These are phyloP conservation scores for Lasius platythorax DNA, from an alignment of 2,888 invertebrate species.

Conservation along the genomic window DNA sequence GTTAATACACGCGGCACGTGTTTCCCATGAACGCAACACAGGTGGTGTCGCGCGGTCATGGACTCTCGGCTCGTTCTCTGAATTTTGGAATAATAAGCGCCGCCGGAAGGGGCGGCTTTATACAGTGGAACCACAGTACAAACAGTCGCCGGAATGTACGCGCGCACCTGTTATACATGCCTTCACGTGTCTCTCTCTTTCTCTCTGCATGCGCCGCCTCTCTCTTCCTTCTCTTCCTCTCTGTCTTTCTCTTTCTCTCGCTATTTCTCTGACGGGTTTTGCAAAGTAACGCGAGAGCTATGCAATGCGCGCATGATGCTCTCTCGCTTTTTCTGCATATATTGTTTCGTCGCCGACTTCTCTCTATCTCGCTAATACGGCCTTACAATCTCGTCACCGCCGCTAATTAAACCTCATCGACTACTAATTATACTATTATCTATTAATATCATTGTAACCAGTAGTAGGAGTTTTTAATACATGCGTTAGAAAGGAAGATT, in stretches of 20 bases:
- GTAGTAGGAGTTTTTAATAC: conserved; percentile 14
- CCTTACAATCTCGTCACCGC: conserved; percentile 36
- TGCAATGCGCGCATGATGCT: conserved; percentile 46
- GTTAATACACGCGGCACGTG: conserved; percentile 66
- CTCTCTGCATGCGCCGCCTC: conserved; percentile 16
- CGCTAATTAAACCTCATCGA: conserved; percentile 62
- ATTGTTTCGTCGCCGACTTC: conserved; percentile 56
- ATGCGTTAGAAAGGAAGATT: background rate
- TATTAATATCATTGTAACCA: conserved; percentile 47
- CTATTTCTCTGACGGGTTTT: conserved; percentile 21
- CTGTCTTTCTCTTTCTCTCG: conserved; percentile 43
- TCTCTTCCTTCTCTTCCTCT: conserved; percentile 32
- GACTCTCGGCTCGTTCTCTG: conserved; percentile 56
- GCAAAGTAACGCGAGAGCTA: conserved; percentile 60
- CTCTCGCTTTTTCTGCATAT: conserved; percentile 36
- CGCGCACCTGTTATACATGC: conserved; percentile 30
- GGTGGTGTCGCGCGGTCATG: conserved; percentile 57
- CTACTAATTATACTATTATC: conserved; percentile 60
- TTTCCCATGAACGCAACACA: conserved; percentile 53
- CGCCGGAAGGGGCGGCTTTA: conserved; percentile 61
- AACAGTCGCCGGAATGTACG: conserved; percentile 71
- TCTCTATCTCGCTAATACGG: conserved; percentile 51
- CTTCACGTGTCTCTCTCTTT: conserved; percentile 12
- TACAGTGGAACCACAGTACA: conserved; percentile 72
- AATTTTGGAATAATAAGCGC: conserved; percentile 76